Evolutionary conservation across 1,140 invertebrate genomes (phyloP), one percentile per base, ranked within the genome.

Genomic region (Daktulosphaira vitifoliae): DNA sequence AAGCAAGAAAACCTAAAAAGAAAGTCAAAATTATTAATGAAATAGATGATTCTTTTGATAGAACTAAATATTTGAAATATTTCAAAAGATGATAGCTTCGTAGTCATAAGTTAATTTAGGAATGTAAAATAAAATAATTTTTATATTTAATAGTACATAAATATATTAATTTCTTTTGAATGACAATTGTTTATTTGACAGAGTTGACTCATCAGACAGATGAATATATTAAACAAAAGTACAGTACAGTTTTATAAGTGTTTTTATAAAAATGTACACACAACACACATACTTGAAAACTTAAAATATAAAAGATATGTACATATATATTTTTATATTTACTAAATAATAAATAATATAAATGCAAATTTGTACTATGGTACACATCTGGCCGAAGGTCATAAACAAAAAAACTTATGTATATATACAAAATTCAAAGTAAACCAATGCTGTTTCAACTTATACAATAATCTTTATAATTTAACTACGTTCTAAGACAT

Each of bases 31-130:
- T 82, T 68, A 85, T 90, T 67, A 85, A 89, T 73, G 80, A 82
- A 49, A 74, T 88, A 48, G 82, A 89, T 68, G 88, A 90, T 73
- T 81, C 78, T 59, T 93, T 86, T 75, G 86, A 90, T 78, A 79
- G 83, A 23, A 83, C 78, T 44, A 83, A 85, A 76, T 93, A 93
- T 76, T 74, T 88, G 26, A 83, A 86, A 70, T 82, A 82, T 68
- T 77, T 85, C 46, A 88, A 87, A 69, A 86, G 84, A 69, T 75
- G 65, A 71, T 62, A 68, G 54, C 16, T 46, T 42, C 2, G 1
- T 18, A 11, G 2, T n/a, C 13, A 15, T 33, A 33, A 33, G 11
- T 33, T 11, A 33, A 11, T 33, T 6, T 33, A 33, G 5, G 29
- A 6, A 33, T 33, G 29, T 33, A 33, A 11, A 33, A 33, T 33